phyloP scores from a whole-genome alignment of 2,797 vertebrate genomes.

The Synaphobranchus kaupii region DNA sequence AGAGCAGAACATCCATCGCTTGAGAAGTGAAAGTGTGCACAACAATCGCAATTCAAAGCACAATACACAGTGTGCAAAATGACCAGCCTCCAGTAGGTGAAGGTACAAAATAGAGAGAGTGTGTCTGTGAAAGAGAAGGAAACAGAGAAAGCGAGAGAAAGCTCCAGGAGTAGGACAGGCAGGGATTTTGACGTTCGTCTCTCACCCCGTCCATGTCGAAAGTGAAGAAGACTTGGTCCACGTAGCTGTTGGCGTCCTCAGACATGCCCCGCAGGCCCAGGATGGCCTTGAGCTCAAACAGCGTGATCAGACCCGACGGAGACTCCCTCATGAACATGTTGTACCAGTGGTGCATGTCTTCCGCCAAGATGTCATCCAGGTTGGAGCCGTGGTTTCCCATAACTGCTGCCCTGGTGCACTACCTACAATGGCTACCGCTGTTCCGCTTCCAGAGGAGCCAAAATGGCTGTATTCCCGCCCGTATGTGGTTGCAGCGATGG shows the following conservation, averaged over 20 bases:
- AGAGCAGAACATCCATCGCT: not conserved
- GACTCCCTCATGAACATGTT: constrained; percentile 89
- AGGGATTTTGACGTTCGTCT: not conserved
- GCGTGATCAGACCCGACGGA: constrained; percentile 82
- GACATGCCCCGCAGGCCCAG: constrained; percentile 83
- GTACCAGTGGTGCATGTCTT: constrained; percentile 89
- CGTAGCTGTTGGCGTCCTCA: constrained; percentile 82
- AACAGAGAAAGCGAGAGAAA: not conserved
- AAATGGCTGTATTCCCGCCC: not conserved
- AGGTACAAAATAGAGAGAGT: not conserved
- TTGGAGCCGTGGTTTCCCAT: constrained; percentile 73
- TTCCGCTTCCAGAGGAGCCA: not conserved
- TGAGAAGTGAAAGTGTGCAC: not conserved
- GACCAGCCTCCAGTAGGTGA: not conserved
- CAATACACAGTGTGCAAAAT: not conserved
- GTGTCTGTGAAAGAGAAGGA: not conserved
- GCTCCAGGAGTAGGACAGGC: not conserved
- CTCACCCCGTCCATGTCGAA: constrained; percentile 94
- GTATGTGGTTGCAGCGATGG: not conserved
- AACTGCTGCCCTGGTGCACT: constrained; percentile 25
- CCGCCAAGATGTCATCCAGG: constrained; percentile 78
- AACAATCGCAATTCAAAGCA: not conserved
- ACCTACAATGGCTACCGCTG: not conserved
- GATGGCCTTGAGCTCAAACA: constrained; percentile 87
- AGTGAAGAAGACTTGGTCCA: constrained; percentile 85